Base-by-base conservation (phyloP, 2,797 vertebrate genomes). In the Enteromius trimaculatus region DNA sequence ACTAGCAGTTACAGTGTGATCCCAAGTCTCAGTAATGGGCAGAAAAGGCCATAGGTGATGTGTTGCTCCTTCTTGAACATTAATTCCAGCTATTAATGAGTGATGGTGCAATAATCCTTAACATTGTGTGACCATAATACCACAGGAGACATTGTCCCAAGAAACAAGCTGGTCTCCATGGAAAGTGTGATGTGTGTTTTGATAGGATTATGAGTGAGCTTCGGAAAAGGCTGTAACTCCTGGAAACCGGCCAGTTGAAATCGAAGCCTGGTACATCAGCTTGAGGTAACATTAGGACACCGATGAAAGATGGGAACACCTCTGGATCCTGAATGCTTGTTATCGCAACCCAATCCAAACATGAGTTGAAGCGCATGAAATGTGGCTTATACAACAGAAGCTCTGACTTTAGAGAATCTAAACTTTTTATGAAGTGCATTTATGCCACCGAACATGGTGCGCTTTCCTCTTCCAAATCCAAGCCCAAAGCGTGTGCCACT, bases 121-220 rank as follows among this genome's bases (percentile, higher is more conserved):
- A 74, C 79, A 84, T 83, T 88, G 85, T 85, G 80, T 69, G 79
- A 78, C 68, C 66, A 47, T 78, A 88, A 84, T 81, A 55, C 78
- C 44, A 44, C 83, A 66, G 85, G 77, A 86, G 81, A 71, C 53
- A 76, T 76, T 77, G 75, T 86, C 81, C 71, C 42, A 51, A 71
- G 82, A 84, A 87, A 84, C 77, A 82, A 47, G 49, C 80, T 76
- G 68, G 82, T 88, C 82, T 90, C 80, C 60, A 87, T 82, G 89
- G 89, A 90, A 90, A 88, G 53, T 88, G 77, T 88, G 89, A 87
- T 88, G 80, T 53, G 74, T 90, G 84, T 88, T 88, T 88, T 88
- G 81, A 88, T 88, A 88, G 89, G 85, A 88, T 89, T 88, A 88
- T 51, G 66, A 85, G 77, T 53, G 60, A 85, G 83, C 80, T 81